These are phyloP conservation scores for Picathartes gymnocephalus DNA, from an alignment of 2,113 vertebrate genomes.

Conservation along the genomic window DNA sequence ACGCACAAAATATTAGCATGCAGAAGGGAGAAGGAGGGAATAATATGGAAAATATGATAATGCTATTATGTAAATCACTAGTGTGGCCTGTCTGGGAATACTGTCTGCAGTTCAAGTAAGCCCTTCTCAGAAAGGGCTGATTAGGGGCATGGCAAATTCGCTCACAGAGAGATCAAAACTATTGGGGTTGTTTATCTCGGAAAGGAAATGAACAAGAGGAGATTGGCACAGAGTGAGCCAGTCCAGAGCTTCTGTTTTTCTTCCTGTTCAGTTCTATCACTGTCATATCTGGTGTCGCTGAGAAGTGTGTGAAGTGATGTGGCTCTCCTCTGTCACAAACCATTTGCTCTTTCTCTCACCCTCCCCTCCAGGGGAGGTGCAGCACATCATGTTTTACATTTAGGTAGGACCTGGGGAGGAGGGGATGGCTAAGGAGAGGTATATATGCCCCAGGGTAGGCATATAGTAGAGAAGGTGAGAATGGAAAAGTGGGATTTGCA, in stretches of 20 bases:
- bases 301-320: neutral
- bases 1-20: slow-evolving; percentile 12
- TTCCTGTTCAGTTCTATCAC: neutral
- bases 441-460: neutral
- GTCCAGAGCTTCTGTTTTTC: neutral
- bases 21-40: slow-evolving; percentile 6
- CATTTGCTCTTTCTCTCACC: neutral
- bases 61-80: slow-evolving; percentile 58
- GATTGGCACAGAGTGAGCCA: neutral
- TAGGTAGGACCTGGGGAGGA: neutral
- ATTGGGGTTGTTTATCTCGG: slow-evolving; percentile 17
- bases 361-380: neutral
- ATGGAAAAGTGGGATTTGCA: neutral
- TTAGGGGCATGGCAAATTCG: neutral
- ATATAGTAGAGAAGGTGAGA: neutral
- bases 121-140: slow-evolving; percentile 27
- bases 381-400: neutral
- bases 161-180: neutral
- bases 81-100: slow-evolving; percentile 8
- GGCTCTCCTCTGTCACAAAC: neutral
- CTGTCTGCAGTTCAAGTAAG: slow-evolving; percentile 52
- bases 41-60: slow-evolving; percentile 63
- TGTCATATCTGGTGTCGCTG: neutral
- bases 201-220: slow-evolving; percentile 42
- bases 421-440: neutral